Evolutionary conservation across 2,113 vertebrate genomes (phyloP), one percentile per base, ranked within the genome.

Genomic region (Psittacula cyanocephala): DNA sequence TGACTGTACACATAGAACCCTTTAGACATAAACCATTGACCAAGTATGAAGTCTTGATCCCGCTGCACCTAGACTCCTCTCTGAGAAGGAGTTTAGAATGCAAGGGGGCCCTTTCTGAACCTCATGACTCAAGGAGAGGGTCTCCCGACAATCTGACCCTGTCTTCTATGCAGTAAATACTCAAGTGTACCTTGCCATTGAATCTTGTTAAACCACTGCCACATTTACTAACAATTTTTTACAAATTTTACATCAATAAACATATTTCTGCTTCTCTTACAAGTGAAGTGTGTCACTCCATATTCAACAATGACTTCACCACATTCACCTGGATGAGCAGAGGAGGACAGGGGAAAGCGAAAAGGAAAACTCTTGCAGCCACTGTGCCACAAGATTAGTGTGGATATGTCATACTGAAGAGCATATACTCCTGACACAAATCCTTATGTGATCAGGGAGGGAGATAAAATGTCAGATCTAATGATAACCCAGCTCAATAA

Each of bases 261-360:
- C 33, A n/a, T 59, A 59, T 59, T n/a, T 59, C 57, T 59, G 20
- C 20, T 59, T n/a, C 57, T 59, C 20, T 59, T n/a, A 59, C 33
- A n/a, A 59, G 33, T 33, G 20, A n/a, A 22, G 31, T n/a, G 20
- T 10, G 33, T 35, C 22, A 35, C 20, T 59, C 20, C 57, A 23
- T 59, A 35, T 59, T 59, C 57, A 23, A 10, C 31, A 57, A 98
- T 50, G 94, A 91, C 22, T 98, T 96, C 0, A 96, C 95, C 2
- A 3, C 96, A 44, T 97, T 98, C 53, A 59, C 97, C 65, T 98
- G 98, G 88, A 88, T 78, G 1, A 98, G 98, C 98, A 98, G 97
- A 81, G 19, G 44, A 57, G 22, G 47, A 52, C 24, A 53, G 47
- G 2, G 2, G 25, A 19, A 39, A 16, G 7, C 28, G 31, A 39